Conservation (phyloP, 2,888 invertebrate genomes). For the Onthophagus sagittarius region DNA sequence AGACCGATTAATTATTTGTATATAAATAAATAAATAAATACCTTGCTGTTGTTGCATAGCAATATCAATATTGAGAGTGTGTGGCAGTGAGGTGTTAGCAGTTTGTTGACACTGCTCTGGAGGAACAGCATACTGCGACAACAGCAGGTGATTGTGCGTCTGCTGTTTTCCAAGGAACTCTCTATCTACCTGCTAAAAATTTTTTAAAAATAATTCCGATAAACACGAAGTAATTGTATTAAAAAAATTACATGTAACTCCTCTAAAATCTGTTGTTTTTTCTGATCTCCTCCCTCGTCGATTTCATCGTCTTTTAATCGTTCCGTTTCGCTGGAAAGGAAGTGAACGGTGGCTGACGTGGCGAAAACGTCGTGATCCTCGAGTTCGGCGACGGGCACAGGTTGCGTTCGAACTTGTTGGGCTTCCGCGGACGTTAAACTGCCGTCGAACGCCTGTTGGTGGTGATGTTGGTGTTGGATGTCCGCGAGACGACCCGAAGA, state of each 20-base stretch:
- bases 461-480: conserved; percentile 31
- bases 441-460: conserved; percentile 48
- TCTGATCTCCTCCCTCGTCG: conserved; percentile 61
- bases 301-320: conserved; percentile 8
- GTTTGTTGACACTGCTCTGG: conserved; percentile 41
- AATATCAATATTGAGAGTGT: conserved; percentile 51
- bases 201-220: too few relatives aligned
- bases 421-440: conserved; percentile 57
- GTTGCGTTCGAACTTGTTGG: conserved; percentile 54
- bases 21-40: too few relatives aligned
- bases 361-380: conserved; percentile 43
- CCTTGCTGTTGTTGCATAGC: conserved; percentile 45
- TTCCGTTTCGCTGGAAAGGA: conserved; percentile 50
- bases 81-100: conserved; percentile 45
- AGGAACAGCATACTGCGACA: conserved; percentile 42
- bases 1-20: too few relatives aligned
- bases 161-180: conserved; percentile 57
- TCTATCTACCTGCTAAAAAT: conserved; percentile 62
- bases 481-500: conserved; percentile 47
- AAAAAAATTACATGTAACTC: conserved; percentile 53
- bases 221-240: too few relatives aligned
- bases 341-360: conserved; percentile 42
- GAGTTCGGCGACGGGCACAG: conserved; percentile 39
- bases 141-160: conserved; percentile 39
- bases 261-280: conserved; percentile 68